Evolutionary conservation across 2,888 invertebrate species (phyloP).

Genomic region (Opisthograptis luteolata): DNA sequence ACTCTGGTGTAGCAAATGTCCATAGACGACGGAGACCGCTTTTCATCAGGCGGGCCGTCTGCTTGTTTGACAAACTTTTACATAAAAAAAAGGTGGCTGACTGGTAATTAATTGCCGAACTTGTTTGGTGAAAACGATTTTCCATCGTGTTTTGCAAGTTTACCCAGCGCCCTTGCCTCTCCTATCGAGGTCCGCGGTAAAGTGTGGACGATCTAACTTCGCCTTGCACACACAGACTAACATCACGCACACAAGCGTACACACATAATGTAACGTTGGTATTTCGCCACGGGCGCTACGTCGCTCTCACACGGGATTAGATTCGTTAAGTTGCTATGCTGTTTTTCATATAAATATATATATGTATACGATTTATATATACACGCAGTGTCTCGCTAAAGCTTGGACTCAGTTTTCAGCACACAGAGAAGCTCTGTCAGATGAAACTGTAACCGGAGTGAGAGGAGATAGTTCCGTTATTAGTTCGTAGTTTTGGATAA

Average conservation of each 20-base stretch:
- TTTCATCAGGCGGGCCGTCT: too few relatives aligned
- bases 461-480: slow-evolving; percentile 31
- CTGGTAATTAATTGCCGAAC: too few relatives aligned
- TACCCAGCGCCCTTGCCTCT: slow-evolving; percentile 60
- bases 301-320: slow-evolving; percentile 71
- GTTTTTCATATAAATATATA: slow-evolving; percentile 51
- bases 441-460: slow-evolving; percentile 1
- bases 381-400: slow-evolving; percentile 36
- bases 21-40: too few relatives aligned
- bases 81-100: too few relatives aligned
- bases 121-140: too few relatives aligned
- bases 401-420: slow-evolving; percentile 26
- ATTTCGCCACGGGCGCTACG: slow-evolving; percentile 66
- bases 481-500: slow-evolving; percentile 38
- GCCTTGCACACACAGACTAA: slow-evolving; percentile 69
- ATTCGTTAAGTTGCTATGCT: slow-evolving; percentile 58
- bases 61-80: too few relatives aligned
- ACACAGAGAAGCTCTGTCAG: slow-evolving; percentile 33
- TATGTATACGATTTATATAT: too few relatives aligned
- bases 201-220: slow-evolving; percentile 84
- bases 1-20: too few relatives aligned
- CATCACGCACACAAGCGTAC: slow-evolving; percentile 41
- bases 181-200: slow-evolving; percentile 82
- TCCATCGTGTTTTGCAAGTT: too few relatives aligned
- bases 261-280: slow-evolving; percentile 45